These are phyloP conservation scores for Leptinotarsa juncta DNA, from an alignment of 2,888 invertebrate genomes.

Conservation along the genomic window DNA sequence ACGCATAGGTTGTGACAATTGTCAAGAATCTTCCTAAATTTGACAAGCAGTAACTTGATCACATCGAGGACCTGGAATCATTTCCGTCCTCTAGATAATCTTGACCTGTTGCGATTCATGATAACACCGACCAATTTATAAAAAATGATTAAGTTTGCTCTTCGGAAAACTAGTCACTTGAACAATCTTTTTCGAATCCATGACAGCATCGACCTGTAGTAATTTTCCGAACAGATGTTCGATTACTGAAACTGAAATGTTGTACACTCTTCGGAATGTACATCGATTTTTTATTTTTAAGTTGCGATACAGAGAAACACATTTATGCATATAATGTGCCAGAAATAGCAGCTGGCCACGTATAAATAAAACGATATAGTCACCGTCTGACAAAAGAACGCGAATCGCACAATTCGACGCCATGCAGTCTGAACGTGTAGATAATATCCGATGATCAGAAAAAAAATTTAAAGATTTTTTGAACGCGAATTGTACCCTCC, in stretches of 20 bases:
- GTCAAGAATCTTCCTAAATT: too few species aligned
- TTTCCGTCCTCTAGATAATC: too few species aligned
- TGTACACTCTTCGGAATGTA: not conserved
- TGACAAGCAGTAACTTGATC: too few species aligned
- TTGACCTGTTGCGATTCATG: too few species aligned
- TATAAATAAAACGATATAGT: conserved; percentile 22
- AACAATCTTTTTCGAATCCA: too few species aligned
- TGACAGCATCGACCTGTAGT: not conserved
- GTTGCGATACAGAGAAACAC: conserved; percentile 15
- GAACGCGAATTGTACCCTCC: too few species aligned
- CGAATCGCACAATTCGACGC: conserved; percentile 25
- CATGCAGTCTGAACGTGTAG: conserved; percentile 31
- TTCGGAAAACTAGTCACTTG: too few species aligned
- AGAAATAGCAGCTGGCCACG: conserved; percentile 34
- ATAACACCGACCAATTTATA: too few species aligned
- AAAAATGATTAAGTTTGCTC: too few species aligned
- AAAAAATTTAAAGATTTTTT: not conserved
- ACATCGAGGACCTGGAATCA: too few species aligned
- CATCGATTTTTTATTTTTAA: conserved; percentile 19
- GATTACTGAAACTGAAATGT: not conserved
- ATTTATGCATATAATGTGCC: conserved; percentile 25
- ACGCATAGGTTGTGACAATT: too few species aligned
- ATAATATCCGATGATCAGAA: not conserved
- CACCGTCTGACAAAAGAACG: conserved; percentile 20
- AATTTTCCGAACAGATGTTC: not conserved